Conservation (phyloP, 2,797 vertebrate species). For the Lepilemur septentrionalis region DNA sequence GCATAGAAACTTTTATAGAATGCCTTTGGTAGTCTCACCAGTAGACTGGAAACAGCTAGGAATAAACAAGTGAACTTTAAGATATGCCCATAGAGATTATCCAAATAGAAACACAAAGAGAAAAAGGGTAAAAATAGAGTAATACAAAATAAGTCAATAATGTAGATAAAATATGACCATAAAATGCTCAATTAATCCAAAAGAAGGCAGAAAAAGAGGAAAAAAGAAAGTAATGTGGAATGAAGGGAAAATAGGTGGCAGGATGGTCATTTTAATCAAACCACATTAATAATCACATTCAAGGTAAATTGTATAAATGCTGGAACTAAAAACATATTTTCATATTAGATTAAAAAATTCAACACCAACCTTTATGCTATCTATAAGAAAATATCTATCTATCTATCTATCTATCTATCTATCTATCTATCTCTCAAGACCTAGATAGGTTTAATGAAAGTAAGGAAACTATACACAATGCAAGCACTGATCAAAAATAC, state of each 20-base stretch:
- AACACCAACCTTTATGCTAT: background rate
- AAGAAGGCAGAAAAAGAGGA: background rate
- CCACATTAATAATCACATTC: background rate
- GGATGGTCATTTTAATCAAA: background rate
- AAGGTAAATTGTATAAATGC: background rate
- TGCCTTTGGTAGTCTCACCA: background rate
- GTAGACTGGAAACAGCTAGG: background rate
- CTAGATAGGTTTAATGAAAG: background rate
- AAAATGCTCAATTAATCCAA: background rate
- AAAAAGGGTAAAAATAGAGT: background rate
- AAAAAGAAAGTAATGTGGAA: background rate
- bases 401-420: background rate
- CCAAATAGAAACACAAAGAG: background rate
- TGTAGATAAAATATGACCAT: background rate
- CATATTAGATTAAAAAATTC: background rate
- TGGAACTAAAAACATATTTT: background rate
- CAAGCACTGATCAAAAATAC: background rate
- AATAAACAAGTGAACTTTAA: background rate
- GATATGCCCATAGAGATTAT: background rate
- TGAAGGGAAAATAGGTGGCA: background rate
- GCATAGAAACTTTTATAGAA: background rate
- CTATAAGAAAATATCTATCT: background rate
- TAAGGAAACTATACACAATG: background rate
- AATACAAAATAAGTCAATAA: background rate
- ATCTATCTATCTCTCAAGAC: background rate